Evolutionary conservation across 2,797 vertebrate species (phyloP).

Genomic region (Enteromius treurensis): DNA sequence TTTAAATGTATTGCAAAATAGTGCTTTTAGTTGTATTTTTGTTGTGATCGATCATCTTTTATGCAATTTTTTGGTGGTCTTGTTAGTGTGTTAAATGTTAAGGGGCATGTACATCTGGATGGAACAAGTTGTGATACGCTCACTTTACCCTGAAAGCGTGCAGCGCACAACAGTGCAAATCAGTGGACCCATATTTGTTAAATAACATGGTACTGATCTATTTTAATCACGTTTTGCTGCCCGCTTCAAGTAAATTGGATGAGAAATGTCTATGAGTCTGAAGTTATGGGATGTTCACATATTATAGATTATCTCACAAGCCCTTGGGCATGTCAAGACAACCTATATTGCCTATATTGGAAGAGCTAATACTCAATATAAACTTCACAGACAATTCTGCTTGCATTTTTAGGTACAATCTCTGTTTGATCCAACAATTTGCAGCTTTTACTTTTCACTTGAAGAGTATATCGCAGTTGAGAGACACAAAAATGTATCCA

Average conservation of each 20-base stretch:
- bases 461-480: neutral
- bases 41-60: neutral
- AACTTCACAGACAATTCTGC: slow-evolving; percentile 4
- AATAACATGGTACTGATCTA: slow-evolving; percentile 13
- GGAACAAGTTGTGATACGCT: neutral
- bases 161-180: neutral
- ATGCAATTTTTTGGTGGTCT: neutral
- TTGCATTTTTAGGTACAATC: neutral
- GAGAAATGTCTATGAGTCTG: neutral
- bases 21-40: neutral
- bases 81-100: neutral
- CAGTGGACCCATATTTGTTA: neutral
- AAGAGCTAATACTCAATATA: neutral
- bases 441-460: neutral
- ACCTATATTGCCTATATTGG: neutral
- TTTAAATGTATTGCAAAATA: neutral
- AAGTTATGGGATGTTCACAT: slow-evolving; percentile 6
- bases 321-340: neutral
- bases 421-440: neutral
- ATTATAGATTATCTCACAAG: neutral
- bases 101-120: neutral
- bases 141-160: neutral
- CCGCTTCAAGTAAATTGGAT: neutral
- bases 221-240: neutral
- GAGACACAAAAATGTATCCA: slow-evolving; percentile 28